These are phyloP conservation scores for Spinibarbus caldwelli DNA, from an alignment of 2,797 vertebrate genomes.

Conservation along the genomic window DNA sequence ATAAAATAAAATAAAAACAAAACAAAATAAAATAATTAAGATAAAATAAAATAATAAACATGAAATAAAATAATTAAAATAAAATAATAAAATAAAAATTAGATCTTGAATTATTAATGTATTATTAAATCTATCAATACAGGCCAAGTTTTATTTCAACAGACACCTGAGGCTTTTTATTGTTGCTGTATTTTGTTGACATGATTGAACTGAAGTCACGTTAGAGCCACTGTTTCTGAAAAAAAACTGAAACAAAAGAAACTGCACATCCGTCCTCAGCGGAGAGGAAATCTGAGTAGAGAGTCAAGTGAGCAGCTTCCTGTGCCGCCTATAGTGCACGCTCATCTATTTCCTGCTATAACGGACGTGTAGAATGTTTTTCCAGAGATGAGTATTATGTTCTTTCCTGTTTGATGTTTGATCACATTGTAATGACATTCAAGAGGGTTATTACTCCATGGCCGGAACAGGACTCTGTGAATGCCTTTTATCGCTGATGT, in stretches of 20 bases:
- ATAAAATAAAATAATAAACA: background rate
- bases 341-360: conserved; percentile 52
- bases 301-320: conserved; percentile 57
- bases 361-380: conserved; percentile 26
- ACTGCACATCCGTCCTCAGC: conserved; percentile 18
- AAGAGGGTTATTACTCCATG: background rate
- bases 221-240: background rate
- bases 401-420: conserved; percentile 34
- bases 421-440: conserved; percentile 15
- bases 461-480: conserved; percentile 4
- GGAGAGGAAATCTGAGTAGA: conserved; percentile 39
- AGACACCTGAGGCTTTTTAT: background rate
- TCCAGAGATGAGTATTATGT: conserved; percentile 37
- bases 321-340: conserved; percentile 13
- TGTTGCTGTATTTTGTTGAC: background rate
- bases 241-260: background rate
- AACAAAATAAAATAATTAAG: background rate
- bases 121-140: background rate
- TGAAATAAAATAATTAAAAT: background rate
- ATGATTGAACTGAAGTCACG: background rate
- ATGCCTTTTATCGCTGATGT: conserved; percentile 38
- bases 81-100: background rate
- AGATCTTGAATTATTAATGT: background rate
- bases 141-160: background rate
- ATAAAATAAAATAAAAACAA: background rate